Conservation (phyloP, 2,797 vertebrate genomes). For the Pseudochirops corinnae region DNA sequence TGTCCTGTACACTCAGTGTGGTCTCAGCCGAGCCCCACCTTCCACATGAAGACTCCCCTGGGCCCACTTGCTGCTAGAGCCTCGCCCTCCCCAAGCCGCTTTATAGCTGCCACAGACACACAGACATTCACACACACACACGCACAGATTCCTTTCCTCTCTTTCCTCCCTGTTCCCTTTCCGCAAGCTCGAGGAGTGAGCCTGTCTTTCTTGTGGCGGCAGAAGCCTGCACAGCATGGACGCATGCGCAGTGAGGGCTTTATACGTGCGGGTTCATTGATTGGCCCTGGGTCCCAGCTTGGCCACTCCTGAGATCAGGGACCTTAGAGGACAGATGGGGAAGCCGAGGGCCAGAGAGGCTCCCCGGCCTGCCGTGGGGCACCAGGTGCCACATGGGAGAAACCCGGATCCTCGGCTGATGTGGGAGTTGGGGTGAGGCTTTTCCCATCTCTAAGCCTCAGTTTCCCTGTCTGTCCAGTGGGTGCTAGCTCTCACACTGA, state of each 20-base stretch:
- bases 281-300: too few species aligned
- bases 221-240: neutral
- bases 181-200: neutral
- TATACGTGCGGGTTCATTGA: too few species aligned
- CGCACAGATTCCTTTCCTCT: too few species aligned
- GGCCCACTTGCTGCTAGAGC: neutral
- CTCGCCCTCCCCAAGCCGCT: neutral
- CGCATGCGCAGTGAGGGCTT: too few species aligned
- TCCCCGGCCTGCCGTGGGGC: neutral
- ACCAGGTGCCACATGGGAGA: constrained; percentile 7
- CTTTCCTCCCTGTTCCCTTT: neutral
- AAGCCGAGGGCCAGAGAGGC: constrained; percentile 7
- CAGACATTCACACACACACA: too few species aligned
- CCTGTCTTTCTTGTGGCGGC: neutral
- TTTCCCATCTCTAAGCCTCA: neutral
- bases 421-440: neutral
- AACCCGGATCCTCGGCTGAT: neutral
- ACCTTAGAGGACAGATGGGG: neutral
- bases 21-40: neutral
- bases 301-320: too few species aligned
- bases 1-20: constrained; percentile 40
- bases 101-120: neutral
- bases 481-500: neutral
- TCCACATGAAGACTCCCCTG: neutral
- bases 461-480: neutral